A percentile compares a stretch with the other conserved stretches of the same genome.
phyloP scores from a whole-genome alignment of 2,888 invertebrate species.

The Noctua fimbriata region DNA sequence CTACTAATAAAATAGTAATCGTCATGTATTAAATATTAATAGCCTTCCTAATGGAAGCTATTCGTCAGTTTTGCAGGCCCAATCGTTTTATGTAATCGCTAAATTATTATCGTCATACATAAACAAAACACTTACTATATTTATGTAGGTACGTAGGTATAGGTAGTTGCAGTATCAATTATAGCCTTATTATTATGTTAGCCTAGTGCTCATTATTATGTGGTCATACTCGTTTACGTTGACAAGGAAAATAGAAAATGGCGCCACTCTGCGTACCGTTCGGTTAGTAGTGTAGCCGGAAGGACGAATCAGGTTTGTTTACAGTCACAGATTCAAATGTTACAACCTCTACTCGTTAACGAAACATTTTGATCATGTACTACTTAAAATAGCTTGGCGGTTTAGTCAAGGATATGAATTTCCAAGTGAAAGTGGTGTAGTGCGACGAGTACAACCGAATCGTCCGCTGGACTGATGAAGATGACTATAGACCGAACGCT shows the following conservation, averaged over 20 bases:
- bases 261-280: background rate
- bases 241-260: conserved; percentile 24
- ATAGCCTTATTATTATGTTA: conserved; percentile 10
- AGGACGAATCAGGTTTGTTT: background rate
- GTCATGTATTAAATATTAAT: conserved; percentile 11
- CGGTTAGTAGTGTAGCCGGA: background rate
- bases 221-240: conserved; percentile 14
- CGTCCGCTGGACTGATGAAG: background rate
- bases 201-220: conserved; percentile 1
- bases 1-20: background rate
- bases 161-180: conserved; percentile 7
- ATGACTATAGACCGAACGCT: background rate
- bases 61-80: conserved; percentile 5
- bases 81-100: conserved; percentile 29
- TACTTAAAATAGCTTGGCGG: background rate
- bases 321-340: background rate
- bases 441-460: background rate
- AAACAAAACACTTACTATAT: background rate
- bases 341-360: background rate
- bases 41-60: conserved; percentile 5
- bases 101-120: conserved; percentile 3
- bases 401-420: background rate
- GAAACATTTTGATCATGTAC: background rate
- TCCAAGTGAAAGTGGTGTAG: background rate
- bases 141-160: background rate